A percentile compares a stretch with the other conserved stretches of the same genome.
Conservation (phyloP, 2,888 invertebrate species). For the Dromius quadrimaculatus region DNA sequence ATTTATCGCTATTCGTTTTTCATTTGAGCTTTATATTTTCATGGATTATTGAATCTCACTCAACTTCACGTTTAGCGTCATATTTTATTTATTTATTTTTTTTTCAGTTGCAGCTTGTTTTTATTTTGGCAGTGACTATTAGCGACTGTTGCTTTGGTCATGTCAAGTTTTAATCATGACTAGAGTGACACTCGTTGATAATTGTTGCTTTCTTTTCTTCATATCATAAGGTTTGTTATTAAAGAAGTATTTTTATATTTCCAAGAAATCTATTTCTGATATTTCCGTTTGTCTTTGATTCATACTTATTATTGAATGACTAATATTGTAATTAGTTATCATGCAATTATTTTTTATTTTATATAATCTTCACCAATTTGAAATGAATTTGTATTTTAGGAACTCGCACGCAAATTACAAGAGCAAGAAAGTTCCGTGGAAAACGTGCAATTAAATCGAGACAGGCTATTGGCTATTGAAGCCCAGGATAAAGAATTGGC, state of each 20-base stretch:
- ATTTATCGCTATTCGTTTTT: neutral
- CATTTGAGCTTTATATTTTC: neutral
- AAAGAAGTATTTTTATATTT: slow-evolving; percentile 3
- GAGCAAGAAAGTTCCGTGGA: slow-evolving; percentile 78
- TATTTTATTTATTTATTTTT: slow-evolving; percentile 16
- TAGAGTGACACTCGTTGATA: slow-evolving; percentile 67
- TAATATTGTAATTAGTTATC: slow-evolving; percentile 15
- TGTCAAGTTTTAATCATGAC: slow-evolving; percentile 62
- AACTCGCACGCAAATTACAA: slow-evolving; percentile 81
- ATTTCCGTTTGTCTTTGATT: slow-evolving; percentile 30
- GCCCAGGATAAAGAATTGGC: slow-evolving; percentile 85
- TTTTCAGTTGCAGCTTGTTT: slow-evolving; percentile 40
- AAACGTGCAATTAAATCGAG: slow-evolving; percentile 70
- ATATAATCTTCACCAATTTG: neutral
- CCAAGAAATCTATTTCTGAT: slow-evolving; percentile 19
- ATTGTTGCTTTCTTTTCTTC: slow-evolving; percentile 45
- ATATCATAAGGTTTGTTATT: slow-evolving; percentile 34
- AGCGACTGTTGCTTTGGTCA: slow-evolving; percentile 64
- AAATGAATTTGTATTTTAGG: slow-evolving; percentile 64
- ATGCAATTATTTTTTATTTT: slow-evolving; percentile 9
- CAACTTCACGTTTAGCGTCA: no score
- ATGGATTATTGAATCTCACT: no score
- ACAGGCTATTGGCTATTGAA: slow-evolving; percentile 80
- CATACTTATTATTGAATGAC: slow-evolving; percentile 9
- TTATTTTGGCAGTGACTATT: slow-evolving; percentile 53